A percentile compares a stretch with the other conserved stretches of the same genome.
phyloP scores from a whole-genome alignment of 2,888 invertebrate species.

The Drosophila sordidula region DNA sequence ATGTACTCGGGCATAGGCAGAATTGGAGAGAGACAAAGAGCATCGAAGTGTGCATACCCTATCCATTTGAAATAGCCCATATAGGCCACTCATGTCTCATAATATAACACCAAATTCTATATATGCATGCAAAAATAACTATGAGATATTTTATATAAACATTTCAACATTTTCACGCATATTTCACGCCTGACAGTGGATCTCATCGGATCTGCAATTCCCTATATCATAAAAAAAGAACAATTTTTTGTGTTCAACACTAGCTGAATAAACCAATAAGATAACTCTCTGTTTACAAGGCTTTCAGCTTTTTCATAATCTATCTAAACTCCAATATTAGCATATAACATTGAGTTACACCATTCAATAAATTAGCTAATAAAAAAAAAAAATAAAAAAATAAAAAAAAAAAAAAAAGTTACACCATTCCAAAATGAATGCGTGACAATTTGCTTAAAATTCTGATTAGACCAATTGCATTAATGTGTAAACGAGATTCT shows the following conservation, averaged over 20 bases:
- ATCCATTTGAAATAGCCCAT: neutral
- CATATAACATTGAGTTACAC: slow-evolving; percentile 1
- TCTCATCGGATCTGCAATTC: no score
- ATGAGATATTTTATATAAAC: no score
- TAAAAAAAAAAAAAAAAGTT: no score
- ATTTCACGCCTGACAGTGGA: no score
- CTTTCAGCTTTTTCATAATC: neutral
- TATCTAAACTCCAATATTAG: neutral
- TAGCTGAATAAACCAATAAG: neutral
- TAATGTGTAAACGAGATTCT: neutral
- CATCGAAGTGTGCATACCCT: slow-evolving; percentile 24
- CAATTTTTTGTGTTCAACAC: no score
- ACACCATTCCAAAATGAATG: neutral
- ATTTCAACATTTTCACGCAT: no score
- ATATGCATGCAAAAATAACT: no score
- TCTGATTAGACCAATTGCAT: neutral
- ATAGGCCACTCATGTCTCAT: no score
- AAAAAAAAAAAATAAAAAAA: no score
- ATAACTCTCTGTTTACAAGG: neutral
- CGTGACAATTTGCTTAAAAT: neutral
- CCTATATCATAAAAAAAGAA: no score
- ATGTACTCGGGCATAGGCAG: neutral
- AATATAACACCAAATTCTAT: no score
- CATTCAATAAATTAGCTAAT: no score
- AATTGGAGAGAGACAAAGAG: neutral